Evolutionary conservation across 2,888 invertebrate species (phyloP), one percentile per base, ranked within the genome.

Genomic region (Pyralis farinalis): DNA sequence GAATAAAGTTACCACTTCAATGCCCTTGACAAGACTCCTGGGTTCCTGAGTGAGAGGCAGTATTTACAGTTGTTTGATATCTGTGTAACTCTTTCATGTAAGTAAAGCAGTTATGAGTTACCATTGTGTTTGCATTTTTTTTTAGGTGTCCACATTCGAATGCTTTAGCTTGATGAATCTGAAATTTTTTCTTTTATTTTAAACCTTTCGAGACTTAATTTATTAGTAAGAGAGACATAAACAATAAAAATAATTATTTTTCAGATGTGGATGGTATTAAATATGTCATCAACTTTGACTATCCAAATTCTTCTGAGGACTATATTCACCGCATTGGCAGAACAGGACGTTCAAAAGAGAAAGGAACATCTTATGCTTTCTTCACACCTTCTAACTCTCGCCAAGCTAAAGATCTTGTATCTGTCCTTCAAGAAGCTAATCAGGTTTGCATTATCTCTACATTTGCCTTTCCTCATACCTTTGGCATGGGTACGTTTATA

Each of bases 201-300:
- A 42, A 58, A 51, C 56, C 58, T n/a, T n/a, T 58, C 45, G 59
- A 51, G 60, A 40, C 39, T 16, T 21, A 40, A 42, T 49, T 37
- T 43, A 34, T 40, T 31, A 42, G 22, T 41, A 34, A 40, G 44
- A 44, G 12, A 36, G 28, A 40, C 16, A 44, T 41, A 45, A 39
- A 9, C 42, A 16, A 16, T 31, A 44, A 12, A 36, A 4, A 12
- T 32, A 34, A 25, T 44, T 20, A 37, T 27, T 58, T 81, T 87
- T 69, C 91, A 98, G 97, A 98, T 93, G 97, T 98, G 71, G 97
- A 97, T 79, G 97, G 97, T 74, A 97, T 98, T 69, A 97, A 97
- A 89, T 97, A 95, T 90, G 98, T 98, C 55, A 96, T 98, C 77
- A 98, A 98, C 91, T 97, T 95, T 91, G 98, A 98, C 90, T 98